phyloP scores from a whole-genome alignment of 2,888 invertebrate genomes.

The Keiferia lycopersicella region DNA sequence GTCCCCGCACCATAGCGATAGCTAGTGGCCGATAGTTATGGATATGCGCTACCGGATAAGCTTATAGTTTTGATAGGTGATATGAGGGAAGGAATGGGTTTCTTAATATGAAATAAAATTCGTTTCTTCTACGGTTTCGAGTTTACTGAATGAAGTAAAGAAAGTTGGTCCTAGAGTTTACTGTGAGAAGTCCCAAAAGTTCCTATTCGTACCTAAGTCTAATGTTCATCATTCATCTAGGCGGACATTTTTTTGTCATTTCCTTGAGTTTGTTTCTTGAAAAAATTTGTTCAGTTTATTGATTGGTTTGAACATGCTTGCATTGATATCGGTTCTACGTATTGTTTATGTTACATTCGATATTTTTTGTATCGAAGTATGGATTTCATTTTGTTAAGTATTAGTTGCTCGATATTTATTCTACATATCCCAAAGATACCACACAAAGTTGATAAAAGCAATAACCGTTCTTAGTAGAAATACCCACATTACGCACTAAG shows the following conservation, averaged over 20 bases:
- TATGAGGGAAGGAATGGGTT: neutral
- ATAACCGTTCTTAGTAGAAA: too few species aligned
- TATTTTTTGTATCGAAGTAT: too few species aligned
- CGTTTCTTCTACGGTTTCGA: neutral
- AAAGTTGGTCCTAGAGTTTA: too few species aligned
- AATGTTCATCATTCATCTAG: too few species aligned
- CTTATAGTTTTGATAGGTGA: neutral
- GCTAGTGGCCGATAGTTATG: neutral
- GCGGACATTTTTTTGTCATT: too few species aligned
- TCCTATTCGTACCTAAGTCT: too few species aligned
- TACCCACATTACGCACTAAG: too few species aligned
- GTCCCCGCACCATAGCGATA: conserved; percentile 17
- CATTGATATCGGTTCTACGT: too few species aligned
- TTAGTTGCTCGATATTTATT: neutral
- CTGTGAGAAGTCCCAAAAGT: too few species aligned
- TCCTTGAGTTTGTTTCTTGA: neutral
- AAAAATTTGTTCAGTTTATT: neutral
- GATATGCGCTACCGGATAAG: conserved; percentile 3
- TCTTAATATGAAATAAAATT: neutral
- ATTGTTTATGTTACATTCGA: too few species aligned
- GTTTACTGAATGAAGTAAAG: neutral
- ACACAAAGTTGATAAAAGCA: neutral
- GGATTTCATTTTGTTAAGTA: neutral
- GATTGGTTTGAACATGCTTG: neutral
- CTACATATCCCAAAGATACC: neutral